Conservation (phyloP, 2,888 invertebrate genomes). For the Drosophila aldrichi region DNA sequence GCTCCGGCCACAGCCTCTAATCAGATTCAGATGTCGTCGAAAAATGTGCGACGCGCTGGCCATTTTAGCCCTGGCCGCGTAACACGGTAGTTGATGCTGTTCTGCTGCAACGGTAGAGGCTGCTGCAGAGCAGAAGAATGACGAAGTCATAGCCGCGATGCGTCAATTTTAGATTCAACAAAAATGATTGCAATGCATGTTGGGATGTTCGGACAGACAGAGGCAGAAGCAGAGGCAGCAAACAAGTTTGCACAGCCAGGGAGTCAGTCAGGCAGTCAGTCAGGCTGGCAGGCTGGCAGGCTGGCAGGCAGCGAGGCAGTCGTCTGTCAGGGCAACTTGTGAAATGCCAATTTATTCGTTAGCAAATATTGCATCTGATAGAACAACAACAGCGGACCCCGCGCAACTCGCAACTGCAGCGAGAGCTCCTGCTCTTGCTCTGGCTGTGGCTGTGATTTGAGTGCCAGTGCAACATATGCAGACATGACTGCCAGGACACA, state of each 20-base stretch:
- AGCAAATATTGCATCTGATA: constrained; percentile 82
- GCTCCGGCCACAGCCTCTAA: constrained; percentile 54
- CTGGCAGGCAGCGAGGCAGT: constrained; percentile 33
- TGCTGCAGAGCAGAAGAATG: constrained; percentile 60
- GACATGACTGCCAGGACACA: constrained; percentile 80
- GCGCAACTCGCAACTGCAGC: constrained; percentile 15
- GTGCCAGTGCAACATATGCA: constrained; percentile 78
- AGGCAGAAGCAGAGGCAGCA: constrained; percentile 6
- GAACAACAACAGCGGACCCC: constrained; percentile 60
- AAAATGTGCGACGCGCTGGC: constrained; percentile 80
- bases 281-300: constrained; percentile 2
- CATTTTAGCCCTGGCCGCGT: constrained; percentile 76
- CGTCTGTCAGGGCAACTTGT: constrained; percentile 78
- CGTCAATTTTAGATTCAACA: constrained; percentile 82
- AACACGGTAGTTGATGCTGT: constrained; percentile 70
- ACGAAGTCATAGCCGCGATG: constrained; percentile 82
- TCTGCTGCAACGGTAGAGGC: constrained; percentile 13
- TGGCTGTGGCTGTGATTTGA: constrained; percentile 61
- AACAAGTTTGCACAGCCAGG: constrained; percentile 17
- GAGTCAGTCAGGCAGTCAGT: constrained; percentile 27
- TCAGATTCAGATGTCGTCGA: constrained; percentile 81
- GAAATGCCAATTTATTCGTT: constrained; percentile 82
- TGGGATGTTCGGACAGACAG: constrained; percentile 50
- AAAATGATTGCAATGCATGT: constrained; percentile 81
- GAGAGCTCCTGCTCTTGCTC: constrained; percentile 1